Evolutionary conservation across 2,888 invertebrate species (phyloP), one percentile per base, ranked within the genome.

Genomic region (Myathropa florea): DNA sequence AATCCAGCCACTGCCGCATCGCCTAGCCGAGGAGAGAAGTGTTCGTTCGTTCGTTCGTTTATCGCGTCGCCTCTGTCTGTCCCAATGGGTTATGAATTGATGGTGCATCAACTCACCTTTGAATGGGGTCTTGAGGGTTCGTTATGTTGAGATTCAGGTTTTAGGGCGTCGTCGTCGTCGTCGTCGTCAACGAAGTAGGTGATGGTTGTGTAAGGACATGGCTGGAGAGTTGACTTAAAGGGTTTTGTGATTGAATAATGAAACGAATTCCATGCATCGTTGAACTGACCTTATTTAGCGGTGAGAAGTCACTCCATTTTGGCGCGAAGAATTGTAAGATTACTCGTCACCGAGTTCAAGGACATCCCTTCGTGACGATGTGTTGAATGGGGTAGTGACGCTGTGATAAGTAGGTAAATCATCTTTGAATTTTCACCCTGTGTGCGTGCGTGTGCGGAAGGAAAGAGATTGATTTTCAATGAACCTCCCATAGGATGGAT

Each of bases 101-200:
- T 84, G 75, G 53, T 65, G 65, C 70, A 84, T 80, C 28, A 28
- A 30, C 68, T 73, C 46, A 68, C 39, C 78, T 53, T 68, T 63
- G 76, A 76, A 18, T 78, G 73, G 72, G 72, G 78, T 33, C 73
- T 30, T 64, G 39, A n/a, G n/a, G 14, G 39, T 39, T 14, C n/a
- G 39, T 39, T 39, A 18, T 46, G 46, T 6, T 7, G 33, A 33
- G 10, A 61, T 70, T 64, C 60, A 59, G 53, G 76, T 65, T 72
- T 80, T 79, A 79, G 83, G 79, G 73, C 73, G 79, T 73, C 79
- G 73, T 83, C 75, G 78, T 83, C 33, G 33, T 65, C 30, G 68
- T 78, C 72, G 78, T 57, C 9, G n/a, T n/a, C n/a, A n/a, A n/a
- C 78, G 68, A 64, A 83, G 64, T 28, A 64, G 59, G 64, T 61